Evolutionary conservation across 2,113 vertebrate genomes (phyloP).

Genomic region (Daubentonia madagascariensis): DNA sequence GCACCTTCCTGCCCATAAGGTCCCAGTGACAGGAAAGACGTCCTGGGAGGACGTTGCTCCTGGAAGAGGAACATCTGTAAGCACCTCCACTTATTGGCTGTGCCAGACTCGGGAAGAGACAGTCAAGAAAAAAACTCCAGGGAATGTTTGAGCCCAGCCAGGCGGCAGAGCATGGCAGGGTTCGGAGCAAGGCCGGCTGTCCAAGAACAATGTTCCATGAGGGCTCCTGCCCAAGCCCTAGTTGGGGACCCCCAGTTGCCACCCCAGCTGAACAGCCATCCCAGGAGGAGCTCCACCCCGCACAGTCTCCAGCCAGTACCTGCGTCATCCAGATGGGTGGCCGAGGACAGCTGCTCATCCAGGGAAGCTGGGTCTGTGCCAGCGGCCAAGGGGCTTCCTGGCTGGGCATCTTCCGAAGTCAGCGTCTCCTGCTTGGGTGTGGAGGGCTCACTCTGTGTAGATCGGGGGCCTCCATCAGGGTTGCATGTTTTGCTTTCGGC

Average conservation of each 20-base stretch:
- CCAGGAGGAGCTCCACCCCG: neutral
- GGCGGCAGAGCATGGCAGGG: rapidly evolving
- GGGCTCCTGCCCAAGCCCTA: rapidly evolving
- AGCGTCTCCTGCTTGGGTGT: slow-evolving; percentile 74
- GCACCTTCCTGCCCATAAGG: neutral
- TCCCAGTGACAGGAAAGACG: rapidly evolving
- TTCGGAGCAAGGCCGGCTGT: rapidly evolving
- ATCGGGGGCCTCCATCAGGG: slow-evolving; percentile 66
- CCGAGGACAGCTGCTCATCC: slow-evolving; percentile 72
- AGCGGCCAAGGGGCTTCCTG: slow-evolving; percentile 60
- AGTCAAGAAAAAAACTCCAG: rapidly evolving
- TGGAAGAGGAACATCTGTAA: rapidly evolving
- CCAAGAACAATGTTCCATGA: neutral
- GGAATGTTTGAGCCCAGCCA: rapidly evolving
- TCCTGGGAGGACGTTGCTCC: neutral
- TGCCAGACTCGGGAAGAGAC: neutral
- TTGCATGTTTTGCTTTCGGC: slow-evolving; percentile 78
- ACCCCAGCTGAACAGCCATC: rapidly evolving
- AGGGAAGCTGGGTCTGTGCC: slow-evolving; percentile 55
- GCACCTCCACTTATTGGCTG: rapidly evolving
- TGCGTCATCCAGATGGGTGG: slow-evolving; percentile 79
- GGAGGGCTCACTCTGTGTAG: slow-evolving; percentile 68
- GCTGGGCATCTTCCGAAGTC: slow-evolving; percentile 71
- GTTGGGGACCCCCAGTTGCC: rapidly evolving
- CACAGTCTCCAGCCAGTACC: slow-evolving; percentile 70